Conservation (phyloP, 2,797 vertebrate genomes). For the Fundulus diaphanus region DNA sequence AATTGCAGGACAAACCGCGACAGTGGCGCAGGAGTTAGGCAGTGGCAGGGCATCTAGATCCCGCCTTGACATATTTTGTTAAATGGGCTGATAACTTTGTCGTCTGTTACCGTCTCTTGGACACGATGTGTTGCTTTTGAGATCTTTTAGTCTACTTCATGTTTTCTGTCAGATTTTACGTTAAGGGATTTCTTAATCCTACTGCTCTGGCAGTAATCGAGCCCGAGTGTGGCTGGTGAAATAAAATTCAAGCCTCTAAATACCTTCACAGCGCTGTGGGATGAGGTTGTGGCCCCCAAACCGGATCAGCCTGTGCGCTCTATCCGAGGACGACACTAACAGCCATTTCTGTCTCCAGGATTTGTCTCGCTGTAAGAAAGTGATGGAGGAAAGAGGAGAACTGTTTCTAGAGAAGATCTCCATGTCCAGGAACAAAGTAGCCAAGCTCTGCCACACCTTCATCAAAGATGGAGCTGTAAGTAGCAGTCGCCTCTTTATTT, state of each 20-base stretch:
- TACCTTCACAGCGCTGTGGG: too few relatives aligned
- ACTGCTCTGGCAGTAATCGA: too few relatives aligned
- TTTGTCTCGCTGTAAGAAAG: slow-evolving; percentile 93
- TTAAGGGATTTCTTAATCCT: not conserved
- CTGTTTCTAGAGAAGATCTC: slow-evolving; percentile 93
- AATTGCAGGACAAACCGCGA: too few relatives aligned
- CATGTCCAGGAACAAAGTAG: slow-evolving; percentile 89
- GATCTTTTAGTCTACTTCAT: too few relatives aligned
- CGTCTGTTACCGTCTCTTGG: too few relatives aligned
- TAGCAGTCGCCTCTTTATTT: slow-evolving; percentile 13
- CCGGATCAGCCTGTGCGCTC: not conserved
- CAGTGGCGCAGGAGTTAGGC: too few relatives aligned
- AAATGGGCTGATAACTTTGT: too few relatives aligned
- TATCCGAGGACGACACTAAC: not conserved
- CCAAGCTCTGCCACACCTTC: slow-evolving; percentile 95
- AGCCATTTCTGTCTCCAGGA: slow-evolving; percentile 76
- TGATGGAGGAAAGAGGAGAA: slow-evolving; percentile 96
- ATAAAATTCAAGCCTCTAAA: too few relatives aligned
- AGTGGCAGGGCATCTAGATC: too few relatives aligned
- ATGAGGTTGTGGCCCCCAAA: not conserved
- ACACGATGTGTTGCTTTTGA: too few relatives aligned
- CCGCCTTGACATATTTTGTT: too few relatives aligned
- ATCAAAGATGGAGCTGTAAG: slow-evolving; percentile 96
- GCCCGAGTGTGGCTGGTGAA: too few relatives aligned
- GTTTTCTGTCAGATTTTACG: not conserved